A percentile compares a stretch with the other conserved stretches of the same genome.
Conservation (phyloP, 2,113 vertebrate species). For the Ochotona curzoniae region DNA sequence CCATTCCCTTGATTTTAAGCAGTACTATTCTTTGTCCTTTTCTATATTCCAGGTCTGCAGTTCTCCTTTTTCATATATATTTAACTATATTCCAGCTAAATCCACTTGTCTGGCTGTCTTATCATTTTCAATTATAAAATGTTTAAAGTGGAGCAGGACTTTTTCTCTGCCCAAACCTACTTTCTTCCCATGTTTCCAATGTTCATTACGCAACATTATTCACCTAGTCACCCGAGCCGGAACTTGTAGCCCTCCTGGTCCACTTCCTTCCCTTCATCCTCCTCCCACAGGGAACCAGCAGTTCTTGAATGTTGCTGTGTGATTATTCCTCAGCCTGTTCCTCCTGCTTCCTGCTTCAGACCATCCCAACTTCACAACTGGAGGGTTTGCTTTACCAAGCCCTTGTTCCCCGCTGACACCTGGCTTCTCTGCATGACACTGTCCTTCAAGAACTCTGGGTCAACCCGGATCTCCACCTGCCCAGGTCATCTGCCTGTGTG, state of each 20-base stretch:
- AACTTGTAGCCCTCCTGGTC: constrained; percentile 45
- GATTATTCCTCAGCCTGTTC: constrained; percentile 44
- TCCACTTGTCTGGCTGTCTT: not conserved
- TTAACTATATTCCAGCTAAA: constrained; percentile 24
- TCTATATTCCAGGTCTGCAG: not conserved
- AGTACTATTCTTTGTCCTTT: not conserved
- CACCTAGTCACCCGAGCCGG: constrained; percentile 28
- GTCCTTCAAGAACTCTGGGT: not conserved
- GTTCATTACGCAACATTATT: constrained; percentile 65
- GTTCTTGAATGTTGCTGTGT: not conserved
- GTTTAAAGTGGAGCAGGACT: constrained; percentile 35
- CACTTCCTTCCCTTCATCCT: constrained; percentile 38
- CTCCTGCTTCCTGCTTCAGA: not conserved
- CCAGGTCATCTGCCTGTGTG: not conserved
- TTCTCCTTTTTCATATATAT: constrained; percentile 5
- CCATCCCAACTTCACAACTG: not conserved
- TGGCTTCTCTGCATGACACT: not conserved
- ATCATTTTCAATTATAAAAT: constrained; percentile 25
- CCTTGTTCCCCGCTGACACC: not conserved
- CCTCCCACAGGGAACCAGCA: constrained; percentile 26
- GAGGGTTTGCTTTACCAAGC: not conserved
- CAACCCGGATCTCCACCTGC: not conserved
- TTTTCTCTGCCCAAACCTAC: constrained; percentile 32
- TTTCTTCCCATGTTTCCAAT: constrained; percentile 47
- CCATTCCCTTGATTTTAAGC: not conserved